These are phyloP conservation scores for Fringilla coelebs DNA, from an alignment of 2,797 vertebrate species.

Conservation along the genomic window DNA sequence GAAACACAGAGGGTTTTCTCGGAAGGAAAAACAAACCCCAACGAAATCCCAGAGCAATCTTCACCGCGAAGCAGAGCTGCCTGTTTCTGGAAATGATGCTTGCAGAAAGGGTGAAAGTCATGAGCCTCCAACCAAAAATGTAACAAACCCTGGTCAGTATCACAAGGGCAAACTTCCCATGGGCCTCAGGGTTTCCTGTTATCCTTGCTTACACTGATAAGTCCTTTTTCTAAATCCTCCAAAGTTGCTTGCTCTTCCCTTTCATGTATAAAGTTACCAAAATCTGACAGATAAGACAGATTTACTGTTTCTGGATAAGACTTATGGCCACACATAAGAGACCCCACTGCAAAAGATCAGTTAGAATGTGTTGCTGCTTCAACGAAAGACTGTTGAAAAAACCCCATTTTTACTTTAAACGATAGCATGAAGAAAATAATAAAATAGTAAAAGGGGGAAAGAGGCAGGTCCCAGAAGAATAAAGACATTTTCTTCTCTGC, in stretches of 20 bases:
- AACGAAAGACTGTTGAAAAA: not conserved
- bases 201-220: conserved; percentile 25
- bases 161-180: not conserved
- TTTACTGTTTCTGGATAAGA: conserved; percentile 1
- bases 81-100: not conserved
- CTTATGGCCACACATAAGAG: not conserved
- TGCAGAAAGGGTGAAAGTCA: not conserved
- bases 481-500: not conserved
- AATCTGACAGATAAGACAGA: conserved; percentile 38
- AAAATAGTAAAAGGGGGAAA: not conserved
- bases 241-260: conserved; percentile 33
- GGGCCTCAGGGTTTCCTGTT: conserved; percentile 24
- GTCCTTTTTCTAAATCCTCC: not conserved
- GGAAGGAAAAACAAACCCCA: conserved; percentile 8
- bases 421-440: not conserved
- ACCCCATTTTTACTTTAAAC: not conserved
- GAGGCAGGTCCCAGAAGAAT: not conserved
- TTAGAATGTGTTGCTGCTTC: not conserved
- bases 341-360: not conserved
- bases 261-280: conserved; percentile 57
- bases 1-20: not conserved
- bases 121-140: conserved; percentile 3
- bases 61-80: not conserved
- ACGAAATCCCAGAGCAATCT: conserved; percentile 22
- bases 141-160: not conserved